Base-by-base conservation (phyloP, 2,888 invertebrate species). In the Leptothorax acervorum region DNA sequence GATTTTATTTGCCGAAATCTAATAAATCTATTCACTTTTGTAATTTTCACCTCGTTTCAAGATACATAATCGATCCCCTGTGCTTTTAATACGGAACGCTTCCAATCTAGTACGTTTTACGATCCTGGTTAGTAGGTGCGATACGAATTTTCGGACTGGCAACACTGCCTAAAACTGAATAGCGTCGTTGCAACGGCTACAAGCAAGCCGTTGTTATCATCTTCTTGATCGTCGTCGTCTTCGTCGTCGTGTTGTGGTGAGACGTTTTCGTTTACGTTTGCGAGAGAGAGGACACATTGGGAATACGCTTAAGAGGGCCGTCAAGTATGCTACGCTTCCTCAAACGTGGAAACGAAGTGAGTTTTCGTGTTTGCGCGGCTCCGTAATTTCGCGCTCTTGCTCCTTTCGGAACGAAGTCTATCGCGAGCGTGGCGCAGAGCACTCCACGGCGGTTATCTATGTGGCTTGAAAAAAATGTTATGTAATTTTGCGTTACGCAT, bases 321-420 rank as follows among this genome's bases (percentile, higher is more conserved):
- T 84, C 76, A 71, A 84, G 85, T 82, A 88, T 88, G 89, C 74
- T 84, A 86, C 73, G 73, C 53, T 55, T 83, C 45, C 28, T 39
- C 75, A 53, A 48, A 35, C 55, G 35, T 81, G 68, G 28, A 78
- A 57, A 53, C 53, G 62, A 89, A 79, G 89, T 90, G 82, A 90
- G 90, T 63, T 39, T 68, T 63, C 11, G 15, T 9, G 8, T 62
- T 73, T 62, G 42, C 28, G 9, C 28, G 9, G 35, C n/a, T 60
- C 15, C 2, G 66, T n/a, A 28, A 55, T 65, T 55, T 66, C 8
- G 4, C 28, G 11, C 39, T 23, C 23, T 23, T 39, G 28, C 39
- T 55, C 9, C 9, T 23, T 48, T 63, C 3, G n/a, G 45, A 48
- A 48, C 39, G 3, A 45, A 18, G 53, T 76, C 62, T 48, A 48